Percentiles rank a stretch among this genome's conserved stretches.
These are phyloP conservation scores for Zapornia atra DNA, from an alignment of 2,113 vertebrate genomes.

Conservation along the genomic window DNA sequence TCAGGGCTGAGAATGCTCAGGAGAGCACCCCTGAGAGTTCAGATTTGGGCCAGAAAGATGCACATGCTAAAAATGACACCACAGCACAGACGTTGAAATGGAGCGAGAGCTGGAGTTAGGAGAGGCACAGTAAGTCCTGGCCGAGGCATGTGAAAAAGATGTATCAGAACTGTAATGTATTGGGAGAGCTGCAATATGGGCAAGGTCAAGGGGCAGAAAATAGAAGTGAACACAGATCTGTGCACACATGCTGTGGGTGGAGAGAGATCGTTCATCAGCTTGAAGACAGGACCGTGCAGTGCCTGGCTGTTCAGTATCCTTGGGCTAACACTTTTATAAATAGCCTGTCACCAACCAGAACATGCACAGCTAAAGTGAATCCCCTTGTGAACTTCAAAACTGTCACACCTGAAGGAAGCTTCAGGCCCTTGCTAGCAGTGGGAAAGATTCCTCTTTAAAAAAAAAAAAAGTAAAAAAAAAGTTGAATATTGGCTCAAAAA, in stretches of 20 bases:
- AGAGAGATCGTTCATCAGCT: neutral
- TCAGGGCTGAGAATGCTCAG: neutral
- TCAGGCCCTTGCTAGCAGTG: neutral
- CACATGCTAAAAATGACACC: neutral
- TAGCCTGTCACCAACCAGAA: neutral
- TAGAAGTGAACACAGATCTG: neutral
- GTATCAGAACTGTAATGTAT: neutral
- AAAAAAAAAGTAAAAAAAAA: neutral
- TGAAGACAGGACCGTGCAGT: neutral
- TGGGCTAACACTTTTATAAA: neutral
- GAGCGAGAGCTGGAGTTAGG: neutral
- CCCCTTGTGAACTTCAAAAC: neutral
- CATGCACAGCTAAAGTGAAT: neutral
- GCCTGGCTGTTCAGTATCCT: neutral
- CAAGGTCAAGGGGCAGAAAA: neutral
- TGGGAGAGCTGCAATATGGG: neutral
- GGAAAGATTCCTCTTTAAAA: neutral
- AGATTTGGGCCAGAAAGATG: neutral
- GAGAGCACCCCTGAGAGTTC: neutral
- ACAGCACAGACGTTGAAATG: neutral
- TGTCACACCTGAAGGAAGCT: neutral
- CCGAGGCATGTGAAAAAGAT: neutral
- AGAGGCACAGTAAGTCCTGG: neutral
- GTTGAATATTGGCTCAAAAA: neutral
- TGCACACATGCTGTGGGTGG: neutral